These are phyloP conservation scores for Acanthopleura granulata DNA, from an alignment of 2,888 invertebrate species.

Conservation along the genomic window DNA sequence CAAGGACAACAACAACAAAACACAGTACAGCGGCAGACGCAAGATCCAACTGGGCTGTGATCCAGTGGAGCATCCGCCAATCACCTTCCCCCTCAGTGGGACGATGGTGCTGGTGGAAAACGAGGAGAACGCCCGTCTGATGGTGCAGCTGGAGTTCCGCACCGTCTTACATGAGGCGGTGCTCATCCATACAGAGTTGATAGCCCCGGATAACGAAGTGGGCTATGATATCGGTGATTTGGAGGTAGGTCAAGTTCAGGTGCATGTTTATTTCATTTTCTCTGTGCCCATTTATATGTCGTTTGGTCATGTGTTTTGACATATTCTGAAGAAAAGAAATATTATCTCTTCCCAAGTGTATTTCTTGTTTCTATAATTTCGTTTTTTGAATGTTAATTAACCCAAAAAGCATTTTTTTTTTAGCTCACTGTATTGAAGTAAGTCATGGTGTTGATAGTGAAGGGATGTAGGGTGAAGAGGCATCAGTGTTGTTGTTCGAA, in stretches of 20 bases:
- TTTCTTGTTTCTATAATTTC: no score
- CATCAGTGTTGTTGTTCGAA: no score
- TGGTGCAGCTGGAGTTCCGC: constrained; percentile 54
- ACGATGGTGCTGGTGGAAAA: constrained; percentile 38
- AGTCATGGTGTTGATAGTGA: no score
- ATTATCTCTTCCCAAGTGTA: no score
- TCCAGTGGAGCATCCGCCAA: constrained; percentile 51
- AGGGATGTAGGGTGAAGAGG: no score
- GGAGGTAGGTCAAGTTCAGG: constrained; percentile 41
- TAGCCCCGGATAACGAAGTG: constrained; percentile 35
- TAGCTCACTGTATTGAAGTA: no score
- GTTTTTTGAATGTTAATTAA: no score
- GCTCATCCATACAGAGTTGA: constrained; percentile 47
- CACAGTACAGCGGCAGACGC: constrained; percentile 45
- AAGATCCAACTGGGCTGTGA: constrained; percentile 46
- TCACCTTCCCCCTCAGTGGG: constrained; percentile 50
- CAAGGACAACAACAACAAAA: constrained; percentile 29
- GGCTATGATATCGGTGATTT: constrained; percentile 49
- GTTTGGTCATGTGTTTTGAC: no score
- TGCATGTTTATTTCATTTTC: not conserved
- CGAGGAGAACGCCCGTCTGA: constrained; percentile 36
- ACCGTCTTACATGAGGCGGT: constrained; percentile 50
- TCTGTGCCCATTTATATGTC: no score
- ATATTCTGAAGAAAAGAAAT: not conserved
- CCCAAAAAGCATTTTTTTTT: no score